A percentile compares a stretch with the other conserved stretches of the same genome.
phyloP scores from a whole-genome alignment of 2,888 invertebrate genomes.

The Himalopsyche kuldschensis region DNA sequence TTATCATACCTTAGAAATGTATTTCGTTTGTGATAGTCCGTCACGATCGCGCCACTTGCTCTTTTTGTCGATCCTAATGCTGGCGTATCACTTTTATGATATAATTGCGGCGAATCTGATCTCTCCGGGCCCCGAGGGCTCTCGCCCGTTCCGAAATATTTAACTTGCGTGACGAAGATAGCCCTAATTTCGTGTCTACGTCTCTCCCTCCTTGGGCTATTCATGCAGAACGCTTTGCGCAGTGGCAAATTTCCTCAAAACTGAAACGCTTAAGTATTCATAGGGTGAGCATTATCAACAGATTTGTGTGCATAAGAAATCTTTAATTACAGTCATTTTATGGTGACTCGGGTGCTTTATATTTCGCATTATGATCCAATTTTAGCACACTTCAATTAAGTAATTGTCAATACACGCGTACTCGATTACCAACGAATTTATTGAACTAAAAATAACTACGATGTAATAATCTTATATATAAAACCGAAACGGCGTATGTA shows the following conservation, averaged over 20 bases:
- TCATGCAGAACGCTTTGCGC: slow-evolving; percentile 30
- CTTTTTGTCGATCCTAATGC: background rate
- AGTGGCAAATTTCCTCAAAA: slow-evolving; percentile 31
- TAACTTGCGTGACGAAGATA: slow-evolving; percentile 35
- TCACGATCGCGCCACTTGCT: background rate
- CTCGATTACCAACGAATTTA: too few species aligned
- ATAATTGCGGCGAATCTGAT: slow-evolving; percentile 1
- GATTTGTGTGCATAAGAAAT: slow-evolving; percentile 30
- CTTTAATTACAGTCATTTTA: slow-evolving; percentile 10
- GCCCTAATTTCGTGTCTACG: slow-evolving; percentile 31
- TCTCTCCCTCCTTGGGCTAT: slow-evolving; percentile 24
- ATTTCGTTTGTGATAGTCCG: background rate
- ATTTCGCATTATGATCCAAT: background rate
- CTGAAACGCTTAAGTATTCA: slow-evolving; percentile 18
- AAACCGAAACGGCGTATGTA: too few species aligned
- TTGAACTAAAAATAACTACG: too few species aligned
- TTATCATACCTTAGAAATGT: background rate
- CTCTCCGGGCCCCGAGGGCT: background rate
- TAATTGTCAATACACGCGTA: background rate
- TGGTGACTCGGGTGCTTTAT: background rate
- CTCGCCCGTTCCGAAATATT: slow-evolving; percentile 18
- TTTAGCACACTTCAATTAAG: background rate
- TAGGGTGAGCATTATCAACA: slow-evolving; percentile 12
- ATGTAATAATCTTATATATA: too few species aligned
- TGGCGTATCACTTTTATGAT: slow-evolving; percentile 2